These are phyloP conservation scores for Eurois occulta DNA, from an alignment of 2,888 invertebrate genomes.

Conservation along the genomic window DNA sequence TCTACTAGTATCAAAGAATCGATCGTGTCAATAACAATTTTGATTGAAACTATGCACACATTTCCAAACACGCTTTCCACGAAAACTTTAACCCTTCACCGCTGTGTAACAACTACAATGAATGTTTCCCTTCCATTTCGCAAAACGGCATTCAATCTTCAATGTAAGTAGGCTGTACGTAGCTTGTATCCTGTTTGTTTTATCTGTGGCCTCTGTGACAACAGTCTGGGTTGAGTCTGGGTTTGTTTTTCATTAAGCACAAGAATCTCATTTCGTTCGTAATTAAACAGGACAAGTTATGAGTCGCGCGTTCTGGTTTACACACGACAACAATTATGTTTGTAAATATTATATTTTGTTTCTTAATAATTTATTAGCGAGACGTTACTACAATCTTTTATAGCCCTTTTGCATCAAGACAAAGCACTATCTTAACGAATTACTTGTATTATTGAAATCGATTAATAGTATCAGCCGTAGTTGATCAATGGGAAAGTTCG, in stretches of 20 bases:
- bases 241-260: conserved; percentile 73
- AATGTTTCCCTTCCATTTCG: conserved; percentile 55
- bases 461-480: background rate
- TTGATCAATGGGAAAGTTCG: background rate
- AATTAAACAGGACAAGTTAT: conserved; percentile 68
- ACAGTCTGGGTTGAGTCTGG: conserved; percentile 56
- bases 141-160: conserved; percentile 57
- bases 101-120: background rate
- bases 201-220: conserved; percentile 63
- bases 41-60: background rate
- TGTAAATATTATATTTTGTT: conserved; percentile 32
- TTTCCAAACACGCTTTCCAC: background rate
- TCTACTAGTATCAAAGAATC: background rate
- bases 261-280: conserved; percentile 69
- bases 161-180: conserved; percentile 16
- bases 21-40: background rate
- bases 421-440: background rate
- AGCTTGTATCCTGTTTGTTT: conserved; percentile 53
- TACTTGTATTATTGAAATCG: background rate
- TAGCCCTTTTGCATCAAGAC: background rate
- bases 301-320: conserved; percentile 31
- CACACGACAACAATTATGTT: conserved; percentile 31
- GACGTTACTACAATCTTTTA: background rate
- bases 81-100: conserved; percentile 14
- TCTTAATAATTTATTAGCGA: background rate